Conservation (phyloP, 1,140 invertebrate genomes). For the Heliconius eleuchia region DNA sequence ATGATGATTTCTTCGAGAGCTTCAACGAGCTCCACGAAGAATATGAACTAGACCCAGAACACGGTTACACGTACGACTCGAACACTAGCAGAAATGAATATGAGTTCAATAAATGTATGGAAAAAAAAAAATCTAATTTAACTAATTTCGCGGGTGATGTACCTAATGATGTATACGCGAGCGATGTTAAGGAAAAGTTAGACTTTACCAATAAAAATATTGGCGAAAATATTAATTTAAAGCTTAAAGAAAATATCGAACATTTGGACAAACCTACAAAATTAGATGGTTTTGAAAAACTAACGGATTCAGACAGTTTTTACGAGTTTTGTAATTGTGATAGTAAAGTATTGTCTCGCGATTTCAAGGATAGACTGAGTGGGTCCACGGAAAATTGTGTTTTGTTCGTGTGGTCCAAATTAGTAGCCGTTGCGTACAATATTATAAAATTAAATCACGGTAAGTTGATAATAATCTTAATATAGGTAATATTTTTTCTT, state of each 20-base stretch:
- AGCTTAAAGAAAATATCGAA: conserved; percentile 56
- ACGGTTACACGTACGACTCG: conserved; percentile 45
- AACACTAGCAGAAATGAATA: conserved; percentile 38
- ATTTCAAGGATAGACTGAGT: conserved; percentile 4
- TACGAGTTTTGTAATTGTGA: neutral
- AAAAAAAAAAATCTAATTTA: conserved; percentile 41
- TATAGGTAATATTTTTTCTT: neutral
- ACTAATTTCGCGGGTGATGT: conserved; percentile 49
- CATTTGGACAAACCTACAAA: conserved; percentile 53
- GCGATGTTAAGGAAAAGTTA: conserved; percentile 46
- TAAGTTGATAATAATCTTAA: conserved; percentile 46
- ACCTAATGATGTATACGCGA: conserved; percentile 34
- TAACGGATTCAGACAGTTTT: conserved; percentile 24
- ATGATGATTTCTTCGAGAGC: conserved; percentile 61
- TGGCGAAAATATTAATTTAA: conserved; percentile 55
- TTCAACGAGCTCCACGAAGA: conserved; percentile 56
- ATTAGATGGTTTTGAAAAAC: conserved; percentile 40
- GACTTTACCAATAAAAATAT: conserved; percentile 46
- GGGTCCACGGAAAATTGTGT: conserved; percentile 4
- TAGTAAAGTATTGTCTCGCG: conserved; percentile 3
- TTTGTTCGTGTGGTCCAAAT: conserved; percentile 53
- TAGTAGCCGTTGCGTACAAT: conserved; percentile 68
- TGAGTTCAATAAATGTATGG: conserved; percentile 47
- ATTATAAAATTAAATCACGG: conserved; percentile 62
- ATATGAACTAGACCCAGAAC: conserved; percentile 40